Conservation (phyloP, 2,113 vertebrate species). For the Eublepharis macularius region DNA sequence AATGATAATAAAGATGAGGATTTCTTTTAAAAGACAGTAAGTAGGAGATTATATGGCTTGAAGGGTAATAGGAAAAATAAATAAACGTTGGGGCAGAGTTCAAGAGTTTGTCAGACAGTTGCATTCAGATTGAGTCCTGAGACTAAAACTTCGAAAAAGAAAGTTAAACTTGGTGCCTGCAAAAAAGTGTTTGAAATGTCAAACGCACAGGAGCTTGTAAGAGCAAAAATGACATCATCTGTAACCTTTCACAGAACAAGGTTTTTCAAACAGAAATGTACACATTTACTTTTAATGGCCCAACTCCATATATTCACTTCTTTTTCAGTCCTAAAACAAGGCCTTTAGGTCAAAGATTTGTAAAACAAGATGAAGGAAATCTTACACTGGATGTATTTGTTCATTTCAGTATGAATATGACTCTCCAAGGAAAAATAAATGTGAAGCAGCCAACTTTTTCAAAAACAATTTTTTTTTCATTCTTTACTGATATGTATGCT, state of each 20-base stretch:
- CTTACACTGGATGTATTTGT: neutral
- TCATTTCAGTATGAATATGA: neutral
- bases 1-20: too few relatives aligned
- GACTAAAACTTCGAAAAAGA: conserved; percentile 14
- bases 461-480: too few relatives aligned
- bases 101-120: too few relatives aligned
- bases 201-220: neutral
- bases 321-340: neutral
- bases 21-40: too few relatives aligned
- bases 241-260: conserved; percentile 21
- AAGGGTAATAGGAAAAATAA: too few relatives aligned
- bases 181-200: conserved; percentile 12
- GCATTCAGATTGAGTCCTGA: neutral
- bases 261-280: neutral
- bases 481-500: neutral
- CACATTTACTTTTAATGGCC: neutral
- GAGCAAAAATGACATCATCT: neutral
- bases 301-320: neutral
- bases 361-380: neutral
- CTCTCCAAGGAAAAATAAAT: conserved; percentile 1
- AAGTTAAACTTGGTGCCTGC: neutral
- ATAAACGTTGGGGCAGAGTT: too few relatives aligned
- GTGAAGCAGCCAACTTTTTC: neutral
- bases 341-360: neutral
- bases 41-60: too few relatives aligned